phyloP scores from a whole-genome alignment of 2,113 vertebrate genomes.

The Accipiter cooperii region DNA sequence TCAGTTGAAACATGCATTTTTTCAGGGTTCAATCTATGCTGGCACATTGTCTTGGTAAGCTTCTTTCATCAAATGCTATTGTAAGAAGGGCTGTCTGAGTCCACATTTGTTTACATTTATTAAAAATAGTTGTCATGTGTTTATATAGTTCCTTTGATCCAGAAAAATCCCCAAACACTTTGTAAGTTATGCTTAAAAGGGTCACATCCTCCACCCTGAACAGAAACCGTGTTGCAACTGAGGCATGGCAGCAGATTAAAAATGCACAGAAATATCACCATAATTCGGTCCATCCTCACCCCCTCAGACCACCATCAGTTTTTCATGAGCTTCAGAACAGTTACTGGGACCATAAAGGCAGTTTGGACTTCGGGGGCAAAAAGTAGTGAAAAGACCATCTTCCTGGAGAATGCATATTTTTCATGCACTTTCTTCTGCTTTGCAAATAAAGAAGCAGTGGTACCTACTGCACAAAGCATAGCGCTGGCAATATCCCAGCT shows the following conservation, averaged over 20 bases:
- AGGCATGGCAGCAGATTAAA: neutral
- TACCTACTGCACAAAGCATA: neutral
- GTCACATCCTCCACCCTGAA: neutral
- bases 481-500: neutral
- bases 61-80: conserved; percentile 30
- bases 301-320: neutral
- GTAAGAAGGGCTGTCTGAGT: neutral
- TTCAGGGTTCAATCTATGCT: conserved; percentile 3
- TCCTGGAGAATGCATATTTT: neutral
- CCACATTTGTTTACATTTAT: conserved; percentile 49
- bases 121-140: conserved; percentile 49
- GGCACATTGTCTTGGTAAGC: neutral
- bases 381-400: neutral
- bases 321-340: neutral
- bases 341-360: neutral
- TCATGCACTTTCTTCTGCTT: neutral
- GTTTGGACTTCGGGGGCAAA: neutral
- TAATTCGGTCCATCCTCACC: neutral
- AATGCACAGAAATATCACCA: neutral
- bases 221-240: neutral
- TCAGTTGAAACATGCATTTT: neutral
- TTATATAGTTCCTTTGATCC: conserved; percentile 28
- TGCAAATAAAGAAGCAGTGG: neutral
- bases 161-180: neutral
- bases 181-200: neutral